Base-by-base conservation (phyloP, 2,888 invertebrate species). In the Hecatera dysodea region DNA sequence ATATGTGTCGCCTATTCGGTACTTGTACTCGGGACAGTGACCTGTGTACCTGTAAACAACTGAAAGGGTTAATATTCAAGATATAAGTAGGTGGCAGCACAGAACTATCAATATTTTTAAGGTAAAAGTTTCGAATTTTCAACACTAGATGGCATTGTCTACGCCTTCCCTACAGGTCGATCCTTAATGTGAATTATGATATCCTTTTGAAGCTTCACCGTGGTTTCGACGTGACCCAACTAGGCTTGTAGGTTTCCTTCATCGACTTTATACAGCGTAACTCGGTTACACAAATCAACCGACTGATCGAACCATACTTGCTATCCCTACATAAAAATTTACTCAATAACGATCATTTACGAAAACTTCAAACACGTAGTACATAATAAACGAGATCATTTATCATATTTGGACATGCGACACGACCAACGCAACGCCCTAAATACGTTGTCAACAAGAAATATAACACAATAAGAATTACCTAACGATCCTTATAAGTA, bases 21-120 rank as follows among this genome's bases (percentile, higher is more conserved):
- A 98, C 72, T 97, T 97, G 92, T 97, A 97, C 86, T 98, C 97
- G 0, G 98, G 98, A 86, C 97, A 97, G 87, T 97, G 97, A 50
- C 98, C 98, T 4, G 98, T 97, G 90, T 98, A 98, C 71, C 98
- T 98, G 87, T 0, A 73, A 66, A 55, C 4, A 9, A 60, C 27
- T 24, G 8, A 57, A 33, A 66, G 17, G 0, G 12, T 55, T 53
- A 29, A 22, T 39, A 22, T 15, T n/a, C n/a, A n/a, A n/a, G n/a
- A n/a, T n/a, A n/a, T n/a, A n/a, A n/a, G n/a, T n/a, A n/a, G n/a
- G n/a, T n/a, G n/a, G n/a, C n/a, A n/a, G n/a, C n/a, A n/a, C n/a
- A n/a, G n/a, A n/a, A n/a, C n/a, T n/a, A n/a, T n/a, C n/a, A n/a
- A n/a, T n/a, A n/a, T n/a, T n/a, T n/a, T n/a, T n/a, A n/a, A n/a